Evolutionary conservation across 2,113 vertebrate genomes (phyloP).

Genomic region (Psilopogon haemacephalus): DNA sequence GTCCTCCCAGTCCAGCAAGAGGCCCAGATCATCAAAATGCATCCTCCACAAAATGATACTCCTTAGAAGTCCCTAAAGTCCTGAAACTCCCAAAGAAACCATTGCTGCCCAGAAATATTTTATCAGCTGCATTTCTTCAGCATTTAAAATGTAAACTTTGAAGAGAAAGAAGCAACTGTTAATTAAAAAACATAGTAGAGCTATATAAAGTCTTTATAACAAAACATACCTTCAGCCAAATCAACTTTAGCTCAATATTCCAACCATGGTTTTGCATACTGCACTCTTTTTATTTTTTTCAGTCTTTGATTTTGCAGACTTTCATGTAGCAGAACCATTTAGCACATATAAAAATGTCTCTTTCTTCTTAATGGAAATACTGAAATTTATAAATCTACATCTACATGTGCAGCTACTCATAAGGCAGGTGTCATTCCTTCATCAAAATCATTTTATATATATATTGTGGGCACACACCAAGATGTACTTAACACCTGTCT

Average conservation of each 20-base stretch:
- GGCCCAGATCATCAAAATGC: background rate
- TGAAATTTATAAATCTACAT: background rate
- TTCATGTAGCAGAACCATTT: background rate
- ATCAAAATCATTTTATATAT: background rate
- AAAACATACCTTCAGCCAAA: background rate
- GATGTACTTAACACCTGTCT: background rate
- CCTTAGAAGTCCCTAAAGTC: background rate
- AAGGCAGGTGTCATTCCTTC: background rate
- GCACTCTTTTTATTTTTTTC: background rate
- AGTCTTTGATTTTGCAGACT: background rate
- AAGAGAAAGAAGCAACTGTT: background rate
- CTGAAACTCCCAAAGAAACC: background rate
- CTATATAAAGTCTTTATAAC: background rate
- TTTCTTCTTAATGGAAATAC: background rate
- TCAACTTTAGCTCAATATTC: background rate
- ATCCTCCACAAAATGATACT: background rate
- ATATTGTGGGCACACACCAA: background rate
- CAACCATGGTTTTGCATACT: background rate
- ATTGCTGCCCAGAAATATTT: background rate
- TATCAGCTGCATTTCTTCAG: background rate
- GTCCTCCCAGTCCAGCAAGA: background rate
- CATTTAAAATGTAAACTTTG: background rate
- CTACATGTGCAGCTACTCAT: background rate
- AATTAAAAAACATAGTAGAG: background rate
- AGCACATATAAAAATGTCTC: background rate